Conservation (phyloP, 2,797 vertebrate genomes). For the Oryzias dopingdopingensis region DNA sequence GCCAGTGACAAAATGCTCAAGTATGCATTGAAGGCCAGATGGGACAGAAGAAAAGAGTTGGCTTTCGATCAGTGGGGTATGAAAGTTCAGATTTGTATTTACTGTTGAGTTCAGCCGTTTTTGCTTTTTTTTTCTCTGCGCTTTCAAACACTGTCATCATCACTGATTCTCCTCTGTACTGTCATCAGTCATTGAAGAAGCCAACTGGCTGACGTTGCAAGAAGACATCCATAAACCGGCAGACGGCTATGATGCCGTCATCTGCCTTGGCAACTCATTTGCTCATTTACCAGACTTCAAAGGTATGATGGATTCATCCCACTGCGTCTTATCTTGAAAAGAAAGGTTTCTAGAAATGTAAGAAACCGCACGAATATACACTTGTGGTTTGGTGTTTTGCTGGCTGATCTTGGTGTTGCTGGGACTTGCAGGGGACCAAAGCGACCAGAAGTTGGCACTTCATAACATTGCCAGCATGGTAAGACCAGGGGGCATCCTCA, state of each 20-base stretch:
- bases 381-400: not conserved
- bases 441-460: slow-evolving; percentile 90
- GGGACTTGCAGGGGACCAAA: slow-evolving; percentile 87
- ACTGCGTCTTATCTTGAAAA: not conserved
- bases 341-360: not conserved
- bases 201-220: slow-evolving; percentile 93
- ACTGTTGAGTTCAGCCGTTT: not conserved
- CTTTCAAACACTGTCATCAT: no score
- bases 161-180: not conserved
- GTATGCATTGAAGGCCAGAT: slow-evolving; percentile 91
- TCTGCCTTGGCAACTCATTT: slow-evolving; percentile 97
- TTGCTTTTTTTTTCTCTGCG: no score
- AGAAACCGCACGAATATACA: not conserved
- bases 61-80: slow-evolving; percentile 94
- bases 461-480: slow-evolving; percentile 95
- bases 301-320: slow-evolving; percentile 72
- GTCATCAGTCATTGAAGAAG: slow-evolving; percentile 90
- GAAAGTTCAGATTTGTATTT: not conserved
- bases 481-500: slow-evolving; percentile 86
- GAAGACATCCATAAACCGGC: slow-evolving; percentile 87
- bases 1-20: slow-evolving; percentile 99
- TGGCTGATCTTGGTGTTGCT: not conserved
- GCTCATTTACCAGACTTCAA: slow-evolving; percentile 95
- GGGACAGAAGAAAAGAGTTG: slow-evolving; percentile 89
- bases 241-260: slow-evolving; percentile 89